Evolutionary conservation across 2,113 vertebrate genomes (phyloP).

Genomic region (Amazona vittata): DNA sequence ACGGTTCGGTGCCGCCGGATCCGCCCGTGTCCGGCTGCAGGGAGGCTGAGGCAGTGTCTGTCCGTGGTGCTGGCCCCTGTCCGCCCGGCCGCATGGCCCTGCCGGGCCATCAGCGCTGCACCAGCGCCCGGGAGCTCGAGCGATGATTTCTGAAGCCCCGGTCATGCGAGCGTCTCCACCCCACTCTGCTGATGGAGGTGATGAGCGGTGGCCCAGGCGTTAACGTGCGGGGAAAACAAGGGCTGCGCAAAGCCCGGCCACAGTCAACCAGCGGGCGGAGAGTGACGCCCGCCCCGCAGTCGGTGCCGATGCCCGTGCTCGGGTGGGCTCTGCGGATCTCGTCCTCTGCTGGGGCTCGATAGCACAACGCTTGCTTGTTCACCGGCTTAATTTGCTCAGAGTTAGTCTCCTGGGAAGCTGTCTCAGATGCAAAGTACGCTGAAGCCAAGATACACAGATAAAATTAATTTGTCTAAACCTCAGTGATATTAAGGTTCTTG

Average conservation of each 20-base stretch:
- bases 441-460: not conserved
- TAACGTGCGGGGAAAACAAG: not conserved
- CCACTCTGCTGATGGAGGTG: not conserved
- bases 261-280: not conserved
- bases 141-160: not conserved
- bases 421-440: not conserved
- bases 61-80: not conserved
- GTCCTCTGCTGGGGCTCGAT: not conserved
- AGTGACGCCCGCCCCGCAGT: not conserved
- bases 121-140: no score
- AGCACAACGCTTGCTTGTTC: not conserved
- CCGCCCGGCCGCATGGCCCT: not conserved
- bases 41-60: conserved; percentile 6
- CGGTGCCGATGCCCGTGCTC: not conserved
- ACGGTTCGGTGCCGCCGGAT: not conserved
- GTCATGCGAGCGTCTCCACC: not conserved
- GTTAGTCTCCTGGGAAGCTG: not conserved
- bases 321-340: not conserved
- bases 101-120: not conserved
- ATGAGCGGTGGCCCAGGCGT: not conserved
- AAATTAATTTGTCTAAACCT: not conserved
- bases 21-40: not conserved
- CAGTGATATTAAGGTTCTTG: not conserved
- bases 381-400: not conserved
- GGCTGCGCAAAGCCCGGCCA: not conserved